phyloP scores from a whole-genome alignment of 30 jellyfish, hydroid and myxozoan species.

The Aurelia coerulea region DNA sequence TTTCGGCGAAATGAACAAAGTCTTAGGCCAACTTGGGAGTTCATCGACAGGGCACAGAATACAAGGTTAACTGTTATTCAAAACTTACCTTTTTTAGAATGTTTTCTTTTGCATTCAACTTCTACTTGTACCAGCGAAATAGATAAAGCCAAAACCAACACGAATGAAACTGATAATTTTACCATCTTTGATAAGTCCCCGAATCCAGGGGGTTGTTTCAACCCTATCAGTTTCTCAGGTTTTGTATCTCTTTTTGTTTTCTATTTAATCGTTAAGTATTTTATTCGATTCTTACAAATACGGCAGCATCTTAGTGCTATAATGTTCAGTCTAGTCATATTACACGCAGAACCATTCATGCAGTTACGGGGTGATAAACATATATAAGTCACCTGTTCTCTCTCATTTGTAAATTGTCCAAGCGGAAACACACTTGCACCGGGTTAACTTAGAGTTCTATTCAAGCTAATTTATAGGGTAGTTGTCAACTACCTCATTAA shows the following conservation, averaged over 20 bases:
- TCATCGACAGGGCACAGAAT: no score
- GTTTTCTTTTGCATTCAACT: constrained; percentile 27
- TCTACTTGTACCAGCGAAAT: neutral
- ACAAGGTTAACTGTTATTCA: neutral
- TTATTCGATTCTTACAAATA: neutral
- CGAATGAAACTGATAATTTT: neutral
- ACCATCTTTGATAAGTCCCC: constrained; percentile 22
- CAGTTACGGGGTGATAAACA: constrained; percentile 65
- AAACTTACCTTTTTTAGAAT: constrained; percentile 18
- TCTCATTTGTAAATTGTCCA: constrained; percentile 25
- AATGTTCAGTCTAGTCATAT: neutral
- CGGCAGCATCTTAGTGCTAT: constrained; percentile 13
- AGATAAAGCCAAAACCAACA: constrained; percentile 3
- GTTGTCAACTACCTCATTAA: no score
- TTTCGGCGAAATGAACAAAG: no score
- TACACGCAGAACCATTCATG: neutral
- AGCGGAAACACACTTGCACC: constrained; percentile 46
- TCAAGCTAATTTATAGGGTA: no score
- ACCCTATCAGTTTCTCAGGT: neutral
- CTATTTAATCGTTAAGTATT: neutral
- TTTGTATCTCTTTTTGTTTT: neutral
- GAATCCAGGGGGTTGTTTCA: constrained; percentile 15
- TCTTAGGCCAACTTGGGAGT: no score
- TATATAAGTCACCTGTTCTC: constrained; percentile 41
- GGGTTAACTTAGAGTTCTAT: neutral